A percentile compares a stretch with the other conserved stretches of the same genome.
phyloP scores from a whole-genome alignment of 1,140 invertebrate species.

The Stegodyphus mimosarum region DNA sequence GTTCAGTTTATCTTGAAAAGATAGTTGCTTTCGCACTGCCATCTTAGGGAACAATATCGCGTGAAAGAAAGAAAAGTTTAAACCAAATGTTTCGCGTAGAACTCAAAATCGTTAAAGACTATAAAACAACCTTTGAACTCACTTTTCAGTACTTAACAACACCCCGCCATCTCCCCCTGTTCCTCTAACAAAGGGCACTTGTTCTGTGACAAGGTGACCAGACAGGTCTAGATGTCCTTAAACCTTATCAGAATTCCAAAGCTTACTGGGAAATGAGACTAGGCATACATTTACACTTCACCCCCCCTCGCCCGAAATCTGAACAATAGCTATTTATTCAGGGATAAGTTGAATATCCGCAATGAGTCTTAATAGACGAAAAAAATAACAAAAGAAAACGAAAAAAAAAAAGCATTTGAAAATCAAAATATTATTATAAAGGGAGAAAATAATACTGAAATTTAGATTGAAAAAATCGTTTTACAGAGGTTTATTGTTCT shows the following conservation, averaged over 20 bases:
- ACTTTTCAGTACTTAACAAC: no score
- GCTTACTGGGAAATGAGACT: constrained; percentile 2
- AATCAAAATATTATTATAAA: no score
- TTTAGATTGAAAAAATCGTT: constrained; percentile 7
- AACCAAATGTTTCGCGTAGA: no score
- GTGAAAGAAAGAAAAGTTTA: no score
- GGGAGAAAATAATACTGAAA: neutral
- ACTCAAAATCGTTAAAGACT: no score
- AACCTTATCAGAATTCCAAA: constrained; percentile 2
- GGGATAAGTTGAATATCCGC: neutral
- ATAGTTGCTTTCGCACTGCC: no score
- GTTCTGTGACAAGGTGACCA: constrained; percentile 1
- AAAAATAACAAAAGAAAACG: no score
- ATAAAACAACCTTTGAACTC: no score
- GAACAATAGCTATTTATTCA: constrained; percentile 3
- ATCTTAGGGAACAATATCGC: no score
- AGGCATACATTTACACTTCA: constrained; percentile 2
- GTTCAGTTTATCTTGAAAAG: no score
- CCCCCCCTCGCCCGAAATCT: constrained; percentile 1
- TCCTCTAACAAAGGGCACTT: constrained; percentile 2
- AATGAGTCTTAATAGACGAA: no score
- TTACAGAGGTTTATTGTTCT: constrained; percentile 7
- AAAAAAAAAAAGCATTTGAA: no score
- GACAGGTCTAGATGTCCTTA: constrained; percentile 2
- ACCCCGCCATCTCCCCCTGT: neutral